Evolutionary conservation across 2,797 vertebrate species (phyloP), one percentile per base, ranked within the genome.

Genomic region (Urophycis tenuis): DNA sequence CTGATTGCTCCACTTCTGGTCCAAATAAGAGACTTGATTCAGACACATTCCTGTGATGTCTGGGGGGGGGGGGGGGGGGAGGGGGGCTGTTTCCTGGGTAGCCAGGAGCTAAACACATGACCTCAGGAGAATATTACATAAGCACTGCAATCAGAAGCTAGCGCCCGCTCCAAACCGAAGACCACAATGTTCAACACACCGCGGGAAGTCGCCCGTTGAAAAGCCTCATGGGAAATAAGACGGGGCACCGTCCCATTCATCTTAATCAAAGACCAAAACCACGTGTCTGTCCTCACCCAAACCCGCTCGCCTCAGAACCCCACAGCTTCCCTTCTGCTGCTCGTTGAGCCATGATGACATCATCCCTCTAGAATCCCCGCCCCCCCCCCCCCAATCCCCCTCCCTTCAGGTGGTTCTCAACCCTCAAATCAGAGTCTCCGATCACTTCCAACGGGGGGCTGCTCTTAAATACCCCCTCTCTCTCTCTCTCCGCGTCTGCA

Each of bases 91-190:
- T 2, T 41, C 39, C 39, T 41, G 39, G 39, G 39, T 14, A 41
- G 39, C 39, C 39, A 41, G 39, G 39, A 41, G 39, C 14, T 41
- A 41, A 41, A 41, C 39, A 15, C 39, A 41, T 41, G 39, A 41
- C 39, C 39, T 41, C 39, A 41, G 39, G 39, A 31, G 35, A 32
- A 72, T 15, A 41, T 41, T 41, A 41, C 39, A 41, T 71, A 41
- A 41, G 39, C 39, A 12, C 39, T 4, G 39, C 15, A 41, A 14
- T 41, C 45, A 53, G 45, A 53, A 53, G 45, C 45, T 53, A 53
- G 45, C 17, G 17, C 19, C 45, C 19, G 17, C 45, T 53, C 19
- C 17, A 53, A 41, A 41, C 74, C 80, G 76, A 80, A 77, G 77
- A 76, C 39, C 39, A 41, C 39, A 3, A 17, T 14, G 39, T 41